These are phyloP conservation scores for Catonia carolina DNA, from an alignment of 2,888 invertebrate species.

Conservation along the genomic window DNA sequence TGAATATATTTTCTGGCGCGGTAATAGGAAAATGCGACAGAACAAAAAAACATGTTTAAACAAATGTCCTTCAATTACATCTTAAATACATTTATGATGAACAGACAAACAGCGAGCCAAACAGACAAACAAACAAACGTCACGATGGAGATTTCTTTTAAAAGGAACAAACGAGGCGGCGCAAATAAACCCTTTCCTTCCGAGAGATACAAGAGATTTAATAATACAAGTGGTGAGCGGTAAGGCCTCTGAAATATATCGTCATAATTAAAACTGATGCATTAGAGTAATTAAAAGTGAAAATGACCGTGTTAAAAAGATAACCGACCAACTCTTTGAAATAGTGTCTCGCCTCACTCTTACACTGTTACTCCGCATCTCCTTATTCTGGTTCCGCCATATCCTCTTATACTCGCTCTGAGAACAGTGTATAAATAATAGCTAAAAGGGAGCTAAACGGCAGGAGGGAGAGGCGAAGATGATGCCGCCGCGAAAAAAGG, in stretches of 20 bases:
- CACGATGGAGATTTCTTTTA: slow-evolving; percentile 2
- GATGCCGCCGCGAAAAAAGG: slow-evolving; percentile 19
- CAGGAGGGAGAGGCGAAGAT: no score
- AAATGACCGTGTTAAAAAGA: slow-evolving; percentile 35
- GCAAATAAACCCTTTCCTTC: slow-evolving; percentile 5
- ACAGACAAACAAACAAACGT: no score
- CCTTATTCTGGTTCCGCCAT: slow-evolving; percentile 25
- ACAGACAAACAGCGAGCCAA: background rate
- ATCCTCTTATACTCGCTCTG: slow-evolving; percentile 28
- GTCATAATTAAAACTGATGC: slow-evolving; percentile 33
- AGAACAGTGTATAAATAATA: slow-evolving; percentile 27
- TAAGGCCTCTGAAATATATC: slow-evolving; percentile 24
- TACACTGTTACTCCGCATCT: no score
- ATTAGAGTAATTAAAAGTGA: slow-evolving; percentile 32
- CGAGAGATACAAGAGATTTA: slow-evolving; percentile 19
- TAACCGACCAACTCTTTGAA: slow-evolving; percentile 33
- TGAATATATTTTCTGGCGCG: no score
- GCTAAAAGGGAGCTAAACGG: slow-evolving; percentile 23
- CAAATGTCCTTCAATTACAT: slow-evolving; percentile 9
- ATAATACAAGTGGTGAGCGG: slow-evolving; percentile 23
- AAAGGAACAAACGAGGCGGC: background rate
- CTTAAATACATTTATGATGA: slow-evolving; percentile 12
- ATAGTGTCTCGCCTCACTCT: slow-evolving; percentile 30
- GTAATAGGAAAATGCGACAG: no score
- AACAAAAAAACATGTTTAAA: no score